Base-by-base conservation (phyloP, 2,797 vertebrate genomes). In the Pseudochaenichthys georgianus region DNA sequence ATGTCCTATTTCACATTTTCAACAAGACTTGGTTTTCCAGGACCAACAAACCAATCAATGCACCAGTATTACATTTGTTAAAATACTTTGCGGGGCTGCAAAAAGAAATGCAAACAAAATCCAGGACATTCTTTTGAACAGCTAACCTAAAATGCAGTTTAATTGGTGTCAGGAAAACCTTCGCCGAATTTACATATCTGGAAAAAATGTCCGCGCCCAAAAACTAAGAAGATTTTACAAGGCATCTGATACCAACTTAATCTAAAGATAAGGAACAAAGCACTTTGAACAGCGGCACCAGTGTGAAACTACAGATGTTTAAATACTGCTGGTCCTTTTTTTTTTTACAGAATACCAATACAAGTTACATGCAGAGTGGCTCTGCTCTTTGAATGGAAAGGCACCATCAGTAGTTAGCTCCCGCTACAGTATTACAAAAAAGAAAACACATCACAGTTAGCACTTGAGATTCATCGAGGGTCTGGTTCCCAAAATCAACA, bases 371-470 rank as follows among this genome's bases (percentile, higher is more conserved):
- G 61, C 76, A 83, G 80, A 74, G 55, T 64, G 31, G 19, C 65
- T 80, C 70, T 83, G 75, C 83, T 82, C 64, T 83, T 57, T 76
- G 73, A 84, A 74, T 84, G 67, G 77, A 87, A 93, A 94, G 92
- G 94, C 91, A 94, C 91, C 87, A 77, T 87, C 73, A 91, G 89
- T 86, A 84, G 75, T 89, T 84, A 15, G 76, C 81, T 91, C 70
- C 74, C 78, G 64, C 77, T 71, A 65, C 67, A 68, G 53, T 81
- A 53, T 28, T 28, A 28, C 50, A 69, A 75, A 58, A 61, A 45
- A 53, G 5, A 34, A 12, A 34, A 43, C 58, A 57, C 16, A 76
- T 72, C 77, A 84, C 77, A 78, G 67, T 75, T 43, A 78, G 81
- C 85, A 82, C 79, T 85, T 83, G 28, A 81, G 34, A 61, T 77